Base-by-base conservation (phyloP, 1,140 invertebrate species). In the Dreissena polymorpha region DNA sequence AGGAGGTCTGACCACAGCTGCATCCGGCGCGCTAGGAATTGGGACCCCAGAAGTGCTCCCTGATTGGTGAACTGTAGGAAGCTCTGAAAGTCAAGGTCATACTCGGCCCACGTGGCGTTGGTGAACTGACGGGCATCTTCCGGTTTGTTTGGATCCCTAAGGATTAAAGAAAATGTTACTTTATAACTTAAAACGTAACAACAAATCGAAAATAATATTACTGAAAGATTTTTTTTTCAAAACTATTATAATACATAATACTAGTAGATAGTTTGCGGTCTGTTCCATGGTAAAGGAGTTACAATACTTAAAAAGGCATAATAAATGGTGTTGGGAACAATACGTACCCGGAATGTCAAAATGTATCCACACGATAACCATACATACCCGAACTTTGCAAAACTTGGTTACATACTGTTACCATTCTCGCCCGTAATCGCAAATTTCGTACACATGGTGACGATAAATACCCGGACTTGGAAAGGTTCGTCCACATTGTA, bases 131-230 rank as follows among this genome's bases (percentile, higher is more conserved):
- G 23, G 10, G 60, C 27, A 27, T 55, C 21, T 29, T 39, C 60
- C 7, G 71, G 71, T 14, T 39, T 16, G 49, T 74, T 74, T 1
- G 71, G 71, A 27, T 74, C 53, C n/a, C 71, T 74, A 27, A 60
- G 39, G 39, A 39, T 39, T 5, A 39, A 39, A 5, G 2, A 10
- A 2, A n/a, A 63, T 63, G 2, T 63, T 63, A 21, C 13, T n/a
- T 63, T 2, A n/a, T 3, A 18, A 67, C 23, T 5, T 18, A 23
- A 63, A n/a, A 23, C 23, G 18, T 63, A 39, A 39, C 39, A 39
- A 39, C 39, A 39, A 2, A 39, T 8, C 39, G 39, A 39, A 3
- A 2, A 23, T 63, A 63, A 10, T 27, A 69, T 53, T 23, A 12
- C 23, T 67, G 25, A 65, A 29, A 39, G 25, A 60, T 25, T 63